Conservation (phyloP, 2,797 vertebrate species). For the Eulemur mongoz region DNA sequence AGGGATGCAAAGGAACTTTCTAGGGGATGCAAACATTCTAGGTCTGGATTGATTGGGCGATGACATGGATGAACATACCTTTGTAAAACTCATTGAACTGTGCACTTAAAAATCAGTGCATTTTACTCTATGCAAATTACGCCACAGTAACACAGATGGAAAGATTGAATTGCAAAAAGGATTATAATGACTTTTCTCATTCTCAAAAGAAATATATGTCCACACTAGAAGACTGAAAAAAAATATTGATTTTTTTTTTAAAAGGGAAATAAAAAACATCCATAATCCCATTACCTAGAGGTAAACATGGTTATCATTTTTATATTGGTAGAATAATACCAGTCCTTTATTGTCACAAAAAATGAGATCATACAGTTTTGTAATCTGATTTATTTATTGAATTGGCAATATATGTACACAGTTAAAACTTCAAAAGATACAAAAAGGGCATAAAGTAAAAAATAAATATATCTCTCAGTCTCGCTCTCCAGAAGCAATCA, state of each 20-base stretch:
- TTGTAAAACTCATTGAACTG: background rate
- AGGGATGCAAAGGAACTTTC: background rate
- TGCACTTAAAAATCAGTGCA: background rate
- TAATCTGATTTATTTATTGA: background rate
- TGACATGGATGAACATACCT: background rate
- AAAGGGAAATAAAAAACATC: background rate
- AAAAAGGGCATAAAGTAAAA: background rate
- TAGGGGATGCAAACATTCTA: background rate
- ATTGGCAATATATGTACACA: background rate
- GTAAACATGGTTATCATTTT: background rate
- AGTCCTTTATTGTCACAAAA: constrained; percentile 16
- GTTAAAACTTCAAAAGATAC: background rate
- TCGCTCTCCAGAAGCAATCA: background rate
- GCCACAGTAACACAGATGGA: background rate
- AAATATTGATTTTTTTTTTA: background rate
- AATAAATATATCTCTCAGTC: background rate
- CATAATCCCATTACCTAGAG: background rate
- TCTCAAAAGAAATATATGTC: constrained; percentile 8
- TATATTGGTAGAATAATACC: background rate
- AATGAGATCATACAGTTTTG: background rate
- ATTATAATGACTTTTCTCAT: background rate
- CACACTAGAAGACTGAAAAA: constrained; percentile 30
- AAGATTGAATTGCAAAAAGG: background rate
- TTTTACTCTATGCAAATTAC: background rate
- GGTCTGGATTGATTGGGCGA: background rate